Percentiles rank a stretch among this genome's conserved stretches.
phyloP scores from a whole-genome alignment of 1,140 invertebrate species.

The Chrysomallon squamiferum region DNA sequence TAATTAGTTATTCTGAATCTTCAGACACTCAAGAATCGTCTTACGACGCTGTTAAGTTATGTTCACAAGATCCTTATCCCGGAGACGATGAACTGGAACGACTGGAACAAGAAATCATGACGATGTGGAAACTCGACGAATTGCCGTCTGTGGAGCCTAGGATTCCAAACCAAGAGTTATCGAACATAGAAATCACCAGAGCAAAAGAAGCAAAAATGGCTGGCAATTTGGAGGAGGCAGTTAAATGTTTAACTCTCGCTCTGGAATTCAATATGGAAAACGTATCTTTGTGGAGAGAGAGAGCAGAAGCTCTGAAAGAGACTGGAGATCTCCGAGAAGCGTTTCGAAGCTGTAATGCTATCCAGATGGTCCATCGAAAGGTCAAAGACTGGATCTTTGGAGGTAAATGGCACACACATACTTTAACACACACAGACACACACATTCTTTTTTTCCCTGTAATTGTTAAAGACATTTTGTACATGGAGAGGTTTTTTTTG shows the following conservation, averaged over 20 bases:
- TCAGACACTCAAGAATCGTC: conserved; percentile 6
- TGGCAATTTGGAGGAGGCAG: conserved; percentile 7
- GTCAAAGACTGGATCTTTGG: conserved; percentile 33
- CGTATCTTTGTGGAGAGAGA: conserved; percentile 24
- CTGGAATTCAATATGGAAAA: conserved; percentile 21
- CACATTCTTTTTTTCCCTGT: conserved; percentile 1
- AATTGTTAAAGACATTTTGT: too few species aligned
- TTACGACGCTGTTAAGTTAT: conserved; percentile 32
- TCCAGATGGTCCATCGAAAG: conserved; percentile 11
- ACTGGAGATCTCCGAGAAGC: conserved; percentile 22
- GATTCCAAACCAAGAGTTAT: conserved; percentile 9
- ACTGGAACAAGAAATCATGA: conserved; percentile 34
- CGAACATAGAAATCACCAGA: background rate
- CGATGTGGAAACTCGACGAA: conserved; percentile 25
- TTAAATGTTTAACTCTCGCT: conserved; percentile 9
- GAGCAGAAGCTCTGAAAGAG: conserved; percentile 21
- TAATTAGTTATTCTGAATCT: conserved; percentile 13
- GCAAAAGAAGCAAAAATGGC: background rate
- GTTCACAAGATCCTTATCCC: conserved; percentile 35
- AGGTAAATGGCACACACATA: conserved; percentile 20
- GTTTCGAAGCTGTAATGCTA: conserved; percentile 20
- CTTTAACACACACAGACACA: conserved; percentile 5
- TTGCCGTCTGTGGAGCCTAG: conserved; percentile 17
- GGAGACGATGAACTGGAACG: conserved; percentile 36
- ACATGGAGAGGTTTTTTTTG: too few species aligned